Conservation (phyloP, 2,888 invertebrate species). For the Caenorhabditis afra region DNA sequence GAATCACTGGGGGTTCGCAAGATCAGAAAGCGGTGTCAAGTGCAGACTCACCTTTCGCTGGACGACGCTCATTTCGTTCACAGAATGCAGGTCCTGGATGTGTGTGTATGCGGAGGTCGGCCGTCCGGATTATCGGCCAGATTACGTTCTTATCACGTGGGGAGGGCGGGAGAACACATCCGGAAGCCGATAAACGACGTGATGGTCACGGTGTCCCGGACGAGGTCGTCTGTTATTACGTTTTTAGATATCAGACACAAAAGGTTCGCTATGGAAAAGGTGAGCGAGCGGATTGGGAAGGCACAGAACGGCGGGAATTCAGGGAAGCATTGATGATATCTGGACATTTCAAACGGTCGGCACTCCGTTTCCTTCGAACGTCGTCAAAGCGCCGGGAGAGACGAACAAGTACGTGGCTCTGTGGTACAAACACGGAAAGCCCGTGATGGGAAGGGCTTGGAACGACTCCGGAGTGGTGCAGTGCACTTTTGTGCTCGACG, state of each 20-base stretch:
- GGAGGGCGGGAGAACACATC: too few species aligned
- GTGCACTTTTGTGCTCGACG: constrained; percentile 57
- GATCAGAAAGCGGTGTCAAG: neutral
- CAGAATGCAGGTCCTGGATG: neutral
- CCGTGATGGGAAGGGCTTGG: constrained; percentile 64
- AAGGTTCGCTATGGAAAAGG: constrained; percentile 47
- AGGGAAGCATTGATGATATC: constrained; percentile 57
- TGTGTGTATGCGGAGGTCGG: neutral
- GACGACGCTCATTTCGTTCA: constrained; percentile 8
- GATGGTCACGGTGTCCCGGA: neutral
- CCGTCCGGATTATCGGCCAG: neutral
- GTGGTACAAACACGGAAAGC: constrained; percentile 64
- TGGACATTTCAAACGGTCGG: constrained; percentile 64
- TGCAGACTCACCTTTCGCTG: constrained; percentile 28
- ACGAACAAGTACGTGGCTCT: constrained; percentile 64
- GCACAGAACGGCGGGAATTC: neutral
- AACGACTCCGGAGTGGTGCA: constrained; percentile 64
- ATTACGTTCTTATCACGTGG: constrained; percentile 1
- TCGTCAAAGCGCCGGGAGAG: constrained; percentile 56
- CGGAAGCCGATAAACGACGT: constrained; percentile 8
- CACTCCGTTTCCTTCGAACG: constrained; percentile 58
- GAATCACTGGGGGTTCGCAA: neutral
- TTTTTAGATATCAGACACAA: constrained; percentile 21
- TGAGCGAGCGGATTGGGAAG: neutral
- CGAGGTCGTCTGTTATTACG: neutral